Conservation (phyloP, 2,113 vertebrate genomes). For the Forbesichthys papilliferus region DNA sequence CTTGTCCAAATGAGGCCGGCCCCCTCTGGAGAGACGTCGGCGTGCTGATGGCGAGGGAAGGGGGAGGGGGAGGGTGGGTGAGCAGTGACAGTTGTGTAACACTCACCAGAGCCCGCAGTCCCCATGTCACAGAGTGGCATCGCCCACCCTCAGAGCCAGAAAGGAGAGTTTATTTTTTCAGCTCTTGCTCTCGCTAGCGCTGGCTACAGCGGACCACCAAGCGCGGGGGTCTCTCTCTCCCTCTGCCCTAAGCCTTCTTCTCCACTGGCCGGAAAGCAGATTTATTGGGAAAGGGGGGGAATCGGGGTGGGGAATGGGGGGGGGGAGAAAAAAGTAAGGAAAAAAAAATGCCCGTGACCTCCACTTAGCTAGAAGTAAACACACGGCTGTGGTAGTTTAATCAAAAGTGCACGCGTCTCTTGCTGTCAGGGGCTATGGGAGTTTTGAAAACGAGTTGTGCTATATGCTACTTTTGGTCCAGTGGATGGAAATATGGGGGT, state of each 20-base stretch:
- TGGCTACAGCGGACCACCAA: constrained; percentile 88
- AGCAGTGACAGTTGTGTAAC: constrained; percentile 88
- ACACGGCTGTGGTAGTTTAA: constrained; percentile 68
- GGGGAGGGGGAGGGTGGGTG: constrained; percentile 24
- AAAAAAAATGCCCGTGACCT: constrained; percentile 75
- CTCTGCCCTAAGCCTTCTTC: constrained; percentile 75
- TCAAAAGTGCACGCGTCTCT: constrained; percentile 58
- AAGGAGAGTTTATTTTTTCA: constrained; percentile 96
- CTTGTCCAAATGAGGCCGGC: constrained; percentile 43
- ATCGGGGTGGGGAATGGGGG: neutral
- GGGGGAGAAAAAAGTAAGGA: constrained; percentile 65
- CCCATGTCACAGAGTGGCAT: constrained; percentile 85
- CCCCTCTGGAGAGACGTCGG: constrained; percentile 51
- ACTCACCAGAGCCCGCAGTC: constrained; percentile 89
- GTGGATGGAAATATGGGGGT: constrained; percentile 10
- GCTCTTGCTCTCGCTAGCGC: constrained; percentile 78
- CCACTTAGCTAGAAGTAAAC: constrained; percentile 74
- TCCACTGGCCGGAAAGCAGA: constrained; percentile 66
- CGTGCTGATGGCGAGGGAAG: neutral
- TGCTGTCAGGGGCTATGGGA: constrained; percentile 64
- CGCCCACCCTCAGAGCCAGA: constrained; percentile 93
- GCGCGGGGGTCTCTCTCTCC: constrained; percentile 62
- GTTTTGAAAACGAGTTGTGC: constrained; percentile 47
- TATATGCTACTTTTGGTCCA: constrained; percentile 13
- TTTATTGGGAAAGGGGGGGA: constrained; percentile 54